Conservation (phyloP, 2,888 invertebrate genomes). For the Sturmia bella region DNA sequence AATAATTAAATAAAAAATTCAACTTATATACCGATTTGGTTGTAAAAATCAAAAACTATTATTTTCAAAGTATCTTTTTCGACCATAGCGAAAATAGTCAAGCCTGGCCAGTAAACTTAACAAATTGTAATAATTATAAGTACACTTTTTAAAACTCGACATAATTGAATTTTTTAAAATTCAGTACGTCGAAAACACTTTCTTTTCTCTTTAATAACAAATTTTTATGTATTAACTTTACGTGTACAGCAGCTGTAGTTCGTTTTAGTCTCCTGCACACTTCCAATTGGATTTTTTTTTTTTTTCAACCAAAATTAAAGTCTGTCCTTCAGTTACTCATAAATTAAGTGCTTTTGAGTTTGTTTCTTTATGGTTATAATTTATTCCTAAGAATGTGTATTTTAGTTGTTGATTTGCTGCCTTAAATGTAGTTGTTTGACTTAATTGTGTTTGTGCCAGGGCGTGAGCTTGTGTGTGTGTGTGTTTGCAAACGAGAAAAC, state of each 20-base stretch:
- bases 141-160: too few species aligned
- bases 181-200: too few species aligned
- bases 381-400: slow-evolving; percentile 46
- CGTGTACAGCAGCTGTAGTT: not conserved
- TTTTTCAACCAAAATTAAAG: not conserved
- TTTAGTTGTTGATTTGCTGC: slow-evolving; percentile 16
- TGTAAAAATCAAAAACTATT: too few species aligned
- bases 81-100: too few species aligned
- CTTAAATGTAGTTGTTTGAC: slow-evolving; percentile 20
- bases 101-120: too few species aligned
- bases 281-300: not conserved
- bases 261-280: not conserved
- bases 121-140: too few species aligned
- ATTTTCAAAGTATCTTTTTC: too few species aligned
- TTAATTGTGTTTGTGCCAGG: slow-evolving; percentile 38
- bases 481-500: slow-evolving; percentile 54
- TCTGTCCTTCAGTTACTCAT: slow-evolving; percentile 33
- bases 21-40: too few species aligned
- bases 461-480: not conserved
- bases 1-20: too few species aligned
- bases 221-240: not conserved
- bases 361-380: slow-evolving; percentile 52
- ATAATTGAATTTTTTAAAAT: too few species aligned
- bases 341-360: slow-evolving; percentile 50
- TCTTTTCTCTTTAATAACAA: not conserved